Percentiles rank a stretch among this genome's conserved stretches.
These are phyloP conservation scores for Zelostemma sp. DNA, from an alignment of 1,140 invertebrate genomes.

Conservation along the genomic window DNA sequence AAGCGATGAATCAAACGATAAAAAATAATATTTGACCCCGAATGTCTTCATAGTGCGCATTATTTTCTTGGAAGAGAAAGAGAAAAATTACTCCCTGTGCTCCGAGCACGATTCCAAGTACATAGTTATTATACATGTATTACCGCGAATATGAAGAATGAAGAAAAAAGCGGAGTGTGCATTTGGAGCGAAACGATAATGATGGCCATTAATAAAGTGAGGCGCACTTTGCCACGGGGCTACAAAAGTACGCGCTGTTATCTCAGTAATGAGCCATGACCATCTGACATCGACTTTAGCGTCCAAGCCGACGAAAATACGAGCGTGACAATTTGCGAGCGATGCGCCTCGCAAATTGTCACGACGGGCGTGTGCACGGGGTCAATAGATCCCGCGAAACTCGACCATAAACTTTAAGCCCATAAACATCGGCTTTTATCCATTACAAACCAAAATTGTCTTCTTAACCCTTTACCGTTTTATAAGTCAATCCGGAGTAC, in stretches of 20 bases:
- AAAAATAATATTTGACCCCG: no score
- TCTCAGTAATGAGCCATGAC: constrained; percentile 60
- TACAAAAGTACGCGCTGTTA: constrained; percentile 46
- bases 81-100: background rate
- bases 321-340: constrained; percentile 31
- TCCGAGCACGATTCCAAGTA: no score
- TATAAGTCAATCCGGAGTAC: no score
- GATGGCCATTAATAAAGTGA: constrained; percentile 52
- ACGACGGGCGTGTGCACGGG: constrained; percentile 16
- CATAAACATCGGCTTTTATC: no score
- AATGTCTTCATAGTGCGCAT: no score
- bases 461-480: no score
- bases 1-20: no score
- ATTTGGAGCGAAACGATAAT: constrained; percentile 47
- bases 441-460: no score
- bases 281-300: constrained; percentile 50
- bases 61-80: background rate
- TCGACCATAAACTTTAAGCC: no score
- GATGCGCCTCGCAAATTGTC: constrained; percentile 3
- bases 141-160: background rate
- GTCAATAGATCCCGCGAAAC: constrained; percentile 41
- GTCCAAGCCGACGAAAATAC: constrained; percentile 30
- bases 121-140: constrained; percentile 2
- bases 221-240: constrained; percentile 23
- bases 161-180: constrained; percentile 19